Conservation (phyloP, 2,888 invertebrate genomes). For the Notocelia uddmanniana region DNA sequence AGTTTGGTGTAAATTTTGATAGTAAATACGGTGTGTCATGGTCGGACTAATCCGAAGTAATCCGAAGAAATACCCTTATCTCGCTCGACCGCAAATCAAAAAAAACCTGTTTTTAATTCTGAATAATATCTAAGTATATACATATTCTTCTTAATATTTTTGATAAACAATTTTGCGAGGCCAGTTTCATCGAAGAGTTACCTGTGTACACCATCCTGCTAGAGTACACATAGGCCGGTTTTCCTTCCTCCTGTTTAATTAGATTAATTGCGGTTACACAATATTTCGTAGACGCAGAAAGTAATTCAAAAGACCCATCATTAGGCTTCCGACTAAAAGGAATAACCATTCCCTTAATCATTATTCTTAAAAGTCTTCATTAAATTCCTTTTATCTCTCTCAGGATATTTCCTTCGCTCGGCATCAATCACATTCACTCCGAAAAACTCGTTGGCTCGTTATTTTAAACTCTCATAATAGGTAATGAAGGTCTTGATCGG, state of each 20-base stretch:
- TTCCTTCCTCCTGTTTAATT: conserved; percentile 60
- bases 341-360: conserved; percentile 85
- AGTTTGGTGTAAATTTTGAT: conserved; percentile 28
- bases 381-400: conserved; percentile 86
- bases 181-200: conserved; percentile 22
- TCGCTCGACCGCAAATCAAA: conserved; percentile 10
- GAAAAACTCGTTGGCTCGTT: conserved; percentile 84
- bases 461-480: conserved; percentile 86
- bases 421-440: conserved; percentile 86
- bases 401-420: conserved; percentile 82
- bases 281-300: conserved; percentile 76
- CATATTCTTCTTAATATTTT: conserved; percentile 29
- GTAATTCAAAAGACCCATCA: conserved; percentile 82
- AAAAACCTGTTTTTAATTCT: conserved; percentile 4
- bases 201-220: conserved; percentile 37
- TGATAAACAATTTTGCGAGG: conserved; percentile 23
- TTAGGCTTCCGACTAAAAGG: conserved; percentile 81
- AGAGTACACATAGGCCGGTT: conserved; percentile 44
- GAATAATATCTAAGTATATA: not conserved
- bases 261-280: conserved; percentile 71
- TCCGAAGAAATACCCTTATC: not conserved
- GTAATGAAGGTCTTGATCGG: conserved; percentile 84
- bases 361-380: conserved; percentile 86
- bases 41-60: conserved; percentile 5
- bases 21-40: conserved; percentile 21